A percentile compares a stretch with the other conserved stretches of the same genome.
Evolutionary conservation across 2,113 vertebrate species (phyloP).

Genomic region (Notiomystis cincta): DNA sequence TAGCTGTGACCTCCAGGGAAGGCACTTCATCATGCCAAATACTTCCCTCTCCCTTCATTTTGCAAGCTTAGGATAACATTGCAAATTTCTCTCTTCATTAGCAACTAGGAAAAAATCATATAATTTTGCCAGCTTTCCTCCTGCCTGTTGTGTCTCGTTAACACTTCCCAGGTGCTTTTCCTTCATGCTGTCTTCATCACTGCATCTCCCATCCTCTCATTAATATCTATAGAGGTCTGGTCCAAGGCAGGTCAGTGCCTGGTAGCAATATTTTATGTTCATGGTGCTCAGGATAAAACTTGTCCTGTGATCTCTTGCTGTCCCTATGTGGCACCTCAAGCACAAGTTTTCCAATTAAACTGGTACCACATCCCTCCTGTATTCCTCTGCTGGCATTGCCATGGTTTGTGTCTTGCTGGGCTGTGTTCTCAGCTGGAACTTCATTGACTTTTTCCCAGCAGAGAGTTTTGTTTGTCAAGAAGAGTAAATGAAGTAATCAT

Average conservation of each 20-base stretch:
- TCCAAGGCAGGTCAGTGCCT: neutral
- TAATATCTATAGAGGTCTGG: neutral
- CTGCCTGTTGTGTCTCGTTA: neutral
- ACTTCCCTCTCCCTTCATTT: neutral
- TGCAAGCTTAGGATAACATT: neutral
- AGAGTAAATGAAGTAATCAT: conserved; percentile 29
- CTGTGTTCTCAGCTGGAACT: neutral
- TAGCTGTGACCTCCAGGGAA: neutral
- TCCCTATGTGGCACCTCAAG: conserved; percentile 56
- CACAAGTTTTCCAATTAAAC: conserved; percentile 52
- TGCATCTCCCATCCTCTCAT: neutral
- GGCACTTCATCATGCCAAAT: neutral
- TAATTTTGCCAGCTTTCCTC: neutral
- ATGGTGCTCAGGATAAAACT: conserved; percentile 56
- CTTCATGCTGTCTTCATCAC: neutral
- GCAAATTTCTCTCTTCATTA: neutral
- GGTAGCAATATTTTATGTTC: conserved; percentile 58
- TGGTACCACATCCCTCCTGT: neutral
- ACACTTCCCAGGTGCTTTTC: neutral
- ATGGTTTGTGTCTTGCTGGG: neutral
- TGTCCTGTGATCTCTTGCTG: neutral
- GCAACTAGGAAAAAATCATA: neutral
- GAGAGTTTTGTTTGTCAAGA: conserved; percentile 31
- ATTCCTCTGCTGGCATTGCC: neutral
- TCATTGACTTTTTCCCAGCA: neutral